phyloP scores from a whole-genome alignment of 1,140 invertebrate species.

The Caenorhabditis brenneri region DNA sequence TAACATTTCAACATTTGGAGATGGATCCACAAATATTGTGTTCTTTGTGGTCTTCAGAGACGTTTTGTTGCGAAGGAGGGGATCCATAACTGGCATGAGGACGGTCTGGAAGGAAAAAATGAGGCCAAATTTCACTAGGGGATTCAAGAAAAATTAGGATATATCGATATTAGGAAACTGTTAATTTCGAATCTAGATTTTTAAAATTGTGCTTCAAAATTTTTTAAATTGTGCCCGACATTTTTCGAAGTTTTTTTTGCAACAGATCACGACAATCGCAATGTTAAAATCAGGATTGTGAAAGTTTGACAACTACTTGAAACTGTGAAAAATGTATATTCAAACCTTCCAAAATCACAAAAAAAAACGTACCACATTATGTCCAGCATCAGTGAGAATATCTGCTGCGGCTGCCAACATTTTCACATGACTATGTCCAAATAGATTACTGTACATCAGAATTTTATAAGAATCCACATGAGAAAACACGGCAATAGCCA shows the following conservation, averaged over 20 bases:
- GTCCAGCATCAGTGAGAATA: constrained; percentile 36
- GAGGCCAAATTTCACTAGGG: no score
- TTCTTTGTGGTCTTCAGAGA: neutral
- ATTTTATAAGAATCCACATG: neutral
- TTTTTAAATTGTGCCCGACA: no score
- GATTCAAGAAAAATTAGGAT: no score
- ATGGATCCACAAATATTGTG: neutral
- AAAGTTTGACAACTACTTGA: no score
- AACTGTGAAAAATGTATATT: no score
- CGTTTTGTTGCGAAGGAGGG: neutral
- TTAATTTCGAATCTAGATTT: no score
- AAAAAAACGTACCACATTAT: constrained; percentile 47
- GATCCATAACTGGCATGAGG: neutral
- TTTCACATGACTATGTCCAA: constrained; percentile 49
- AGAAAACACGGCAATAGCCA: neutral
- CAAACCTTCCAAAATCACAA: no score
- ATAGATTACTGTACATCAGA: constrained; percentile 20
- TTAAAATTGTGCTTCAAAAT: no score
- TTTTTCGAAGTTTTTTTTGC: no score
- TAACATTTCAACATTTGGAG: neutral
- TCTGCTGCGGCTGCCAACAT: constrained; percentile 50
- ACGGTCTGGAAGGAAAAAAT: constrained; percentile 8
- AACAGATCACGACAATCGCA: no score
- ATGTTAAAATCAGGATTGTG: no score
- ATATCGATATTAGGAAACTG: no score